A percentile compares a stretch with the other conserved stretches of the same genome.
phyloP scores from a whole-genome alignment of 2,888 invertebrate species.

The Lysandra coridon region DNA sequence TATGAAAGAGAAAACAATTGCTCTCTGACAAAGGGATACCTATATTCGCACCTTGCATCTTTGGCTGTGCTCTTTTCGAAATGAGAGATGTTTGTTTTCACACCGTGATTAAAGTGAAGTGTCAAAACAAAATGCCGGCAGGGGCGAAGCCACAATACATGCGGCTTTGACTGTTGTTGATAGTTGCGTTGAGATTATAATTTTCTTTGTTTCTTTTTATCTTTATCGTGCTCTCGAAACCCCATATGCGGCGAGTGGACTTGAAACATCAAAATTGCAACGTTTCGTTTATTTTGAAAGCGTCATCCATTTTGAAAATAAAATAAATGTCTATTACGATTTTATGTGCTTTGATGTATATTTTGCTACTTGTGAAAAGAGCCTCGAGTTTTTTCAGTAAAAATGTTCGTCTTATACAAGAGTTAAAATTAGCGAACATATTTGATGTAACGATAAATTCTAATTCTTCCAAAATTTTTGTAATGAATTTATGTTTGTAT shows the following conservation, averaged over 20 bases:
- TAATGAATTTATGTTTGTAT: too few species aligned
- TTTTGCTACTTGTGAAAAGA: neutral
- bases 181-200: constrained; percentile 61
- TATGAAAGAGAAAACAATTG: constrained; percentile 44
- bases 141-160: constrained; percentile 51
- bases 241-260: constrained; percentile 5
- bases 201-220: constrained; percentile 56
- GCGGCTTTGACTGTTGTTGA: constrained; percentile 65
- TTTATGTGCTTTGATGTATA: neutral
- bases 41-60: constrained; percentile 53
- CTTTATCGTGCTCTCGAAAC: constrained; percentile 30
- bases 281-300: constrained; percentile 23
- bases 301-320: neutral
- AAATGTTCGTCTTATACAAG: neutral
- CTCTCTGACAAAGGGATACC: constrained; percentile 46
- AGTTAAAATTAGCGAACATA: neutral
- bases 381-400: neutral
- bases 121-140: constrained; percentile 74
- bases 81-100: constrained; percentile 75
- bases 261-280: constrained; percentile 23
- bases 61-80: constrained; percentile 69
- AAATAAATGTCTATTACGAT: neutral
- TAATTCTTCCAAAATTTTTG: too few species aligned
- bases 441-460: neutral
- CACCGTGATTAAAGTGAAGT: constrained; percentile 79